phyloP scores from a whole-genome alignment of 2,888 invertebrate species.

The Maniola hyperantus region DNA sequence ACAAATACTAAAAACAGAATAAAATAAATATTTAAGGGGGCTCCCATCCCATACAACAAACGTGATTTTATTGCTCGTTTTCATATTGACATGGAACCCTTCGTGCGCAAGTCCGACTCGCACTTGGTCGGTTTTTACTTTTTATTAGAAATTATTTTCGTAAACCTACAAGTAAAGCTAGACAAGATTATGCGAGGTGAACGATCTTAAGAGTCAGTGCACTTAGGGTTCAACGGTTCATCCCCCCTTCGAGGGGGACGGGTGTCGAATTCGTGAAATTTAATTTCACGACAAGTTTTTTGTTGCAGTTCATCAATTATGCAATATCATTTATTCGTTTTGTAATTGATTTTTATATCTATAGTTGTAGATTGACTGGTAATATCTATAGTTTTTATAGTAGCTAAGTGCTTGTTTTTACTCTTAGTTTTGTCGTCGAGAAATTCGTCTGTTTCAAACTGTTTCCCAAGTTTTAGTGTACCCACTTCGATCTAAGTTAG shows the following conservation, averaged over 20 bases:
- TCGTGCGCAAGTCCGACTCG: too few relatives aligned
- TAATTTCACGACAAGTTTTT: slow-evolving; percentile 15
- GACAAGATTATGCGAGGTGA: slow-evolving; percentile 25
- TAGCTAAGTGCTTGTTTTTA: background rate
- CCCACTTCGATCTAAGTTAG: too few relatives aligned
- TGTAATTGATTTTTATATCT: background rate
- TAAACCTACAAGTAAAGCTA: slow-evolving; percentile 11
- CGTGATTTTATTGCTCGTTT: too few relatives aligned
- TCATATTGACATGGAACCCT: too few relatives aligned
- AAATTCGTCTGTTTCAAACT: too few relatives aligned
- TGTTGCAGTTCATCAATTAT: slow-evolving; percentile 1
- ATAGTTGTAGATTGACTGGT: too few relatives aligned
- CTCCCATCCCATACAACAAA: too few relatives aligned
- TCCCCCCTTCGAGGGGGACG: background rate
- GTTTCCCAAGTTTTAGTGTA: too few relatives aligned
- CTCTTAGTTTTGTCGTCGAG: background rate
- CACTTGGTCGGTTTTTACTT: too few relatives aligned
- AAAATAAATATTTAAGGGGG: too few relatives aligned
- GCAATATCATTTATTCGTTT: background rate
- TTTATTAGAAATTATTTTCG: background rate
- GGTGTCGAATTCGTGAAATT: slow-evolving; percentile 16
- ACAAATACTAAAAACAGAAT: too few relatives aligned
- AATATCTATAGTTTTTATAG: too few relatives aligned
- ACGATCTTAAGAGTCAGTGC: slow-evolving; percentile 24
- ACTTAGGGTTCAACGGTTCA: slow-evolving; percentile 25